Base-by-base conservation (phyloP, 2,797 vertebrate genomes). In the Poliocrania exsul region DNA sequence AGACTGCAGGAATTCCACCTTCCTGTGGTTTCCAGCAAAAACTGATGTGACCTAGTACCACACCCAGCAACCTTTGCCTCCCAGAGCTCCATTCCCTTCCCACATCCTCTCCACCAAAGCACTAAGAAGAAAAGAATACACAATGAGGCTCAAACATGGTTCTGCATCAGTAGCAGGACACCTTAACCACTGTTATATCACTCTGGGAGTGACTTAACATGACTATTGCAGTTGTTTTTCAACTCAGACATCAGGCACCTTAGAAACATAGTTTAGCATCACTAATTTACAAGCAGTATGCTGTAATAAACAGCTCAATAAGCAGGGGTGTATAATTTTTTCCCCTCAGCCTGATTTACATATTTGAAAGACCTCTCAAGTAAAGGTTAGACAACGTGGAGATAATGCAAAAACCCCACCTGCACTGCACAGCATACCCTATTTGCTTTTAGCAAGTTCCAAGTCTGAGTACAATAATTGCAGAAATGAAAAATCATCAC, bases 401-500 rank as follows among this genome's bases (percentile, higher is more conserved):
- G 71, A 42, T 56, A 61, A 60, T 35, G 25, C 73, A 61, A 88
- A 94, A 87, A 5, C 46, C 46, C 88, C 44, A 86, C 38, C 62
- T 49, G 37, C 47, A 60, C 29, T 51, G 44, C n/a, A 78, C 1
- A 77, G 67, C 46, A 70, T 12, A 40, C 37, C 60, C 57, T 28
- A 6, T 49, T 78, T 72, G 71, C 75, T 56, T 78, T 74, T 33
- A 84, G 40, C 58, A 84, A 90, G 58, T 60, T 37, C 51, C 40
- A 73, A 79, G 62, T 64, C 70, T 70, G 46, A 84, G 44, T 20
- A 90, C 26, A 84, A 40, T 47, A 88, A 93, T 10, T 73, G 53
- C 77, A 95, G 92, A 95, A 95, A 90, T 92, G 87, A 92, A 94
- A 94, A 94, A 93, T 82, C 91, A 95, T 58, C 85, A 90, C 56